Base-by-base conservation (phyloP, 1,140 invertebrate species). In the Drosophila eugracilis region DNA sequence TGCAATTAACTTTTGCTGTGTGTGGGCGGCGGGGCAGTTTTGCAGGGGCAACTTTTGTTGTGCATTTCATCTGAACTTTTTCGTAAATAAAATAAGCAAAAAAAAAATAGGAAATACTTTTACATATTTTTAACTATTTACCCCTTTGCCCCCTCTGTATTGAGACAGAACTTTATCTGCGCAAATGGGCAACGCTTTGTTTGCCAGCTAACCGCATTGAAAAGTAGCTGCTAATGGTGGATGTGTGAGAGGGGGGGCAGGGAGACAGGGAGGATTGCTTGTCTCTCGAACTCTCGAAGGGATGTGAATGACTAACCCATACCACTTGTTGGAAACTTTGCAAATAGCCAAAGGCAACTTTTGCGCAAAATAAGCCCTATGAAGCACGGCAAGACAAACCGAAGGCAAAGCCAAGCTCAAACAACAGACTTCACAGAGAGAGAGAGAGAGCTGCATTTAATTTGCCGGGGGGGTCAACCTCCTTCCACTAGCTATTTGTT, bases 181-280 rank as follows among this genome's bases (percentile, higher is more conserved):
- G 53, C 69, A 83, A 86, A 86, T 88, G 83, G 88, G 84, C 84
- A 88, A 86, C 75, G 83, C 84, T 88, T 88, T 88, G 83, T 88
- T 89, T 88, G 75, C 83, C 58, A 78, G 78, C 84, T 88, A 88
- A 88, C 83, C 83, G 45, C 83, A 88, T 88, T 88, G 83, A 88
- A 88, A 88, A 88, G 70, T 88, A 83, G 84, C 83, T 88, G 83
- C 83, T 88, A 88, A 88, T 88, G 75, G 83, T 80, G 69, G 85
- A 81, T 81, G 77, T 66, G 81, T 47, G 30, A 69, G 49, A 52
- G 52, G 37, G 10, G 12, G 41, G 21, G 12, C 4, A 2, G 0
- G 12, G 12, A n/a, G 32, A 1, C 12, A 2, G 14, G n/a, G 34
- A 7, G n/a, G 6, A 5, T n/a, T 5, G n/a, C n/a, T n/a, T n/a